A percentile compares a stretch with the other conserved stretches of the same genome.
Conservation (phyloP, 2,113 vertebrate genomes). For the Psephotus haematonotus region DNA sequence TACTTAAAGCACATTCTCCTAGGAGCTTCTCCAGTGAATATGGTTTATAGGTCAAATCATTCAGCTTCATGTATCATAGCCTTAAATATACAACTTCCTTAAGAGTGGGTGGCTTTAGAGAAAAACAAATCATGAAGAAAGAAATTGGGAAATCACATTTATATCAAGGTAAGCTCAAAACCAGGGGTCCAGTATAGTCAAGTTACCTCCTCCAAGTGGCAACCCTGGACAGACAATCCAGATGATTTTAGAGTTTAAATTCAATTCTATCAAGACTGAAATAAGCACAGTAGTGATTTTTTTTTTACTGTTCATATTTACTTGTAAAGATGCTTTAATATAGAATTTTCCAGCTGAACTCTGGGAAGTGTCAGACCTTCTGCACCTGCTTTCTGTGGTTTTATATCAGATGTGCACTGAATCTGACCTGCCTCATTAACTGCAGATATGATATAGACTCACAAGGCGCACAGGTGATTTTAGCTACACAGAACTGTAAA, state of each 20-base stretch:
- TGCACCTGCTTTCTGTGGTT: background rate
- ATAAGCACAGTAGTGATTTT: background rate
- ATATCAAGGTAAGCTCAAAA: background rate
- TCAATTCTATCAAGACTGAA: background rate
- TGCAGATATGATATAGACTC: background rate
- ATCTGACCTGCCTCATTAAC: background rate
- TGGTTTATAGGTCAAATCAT: background rate
- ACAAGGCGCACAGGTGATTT: background rate
- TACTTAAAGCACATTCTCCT: constrained; percentile 12
- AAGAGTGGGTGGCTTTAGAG: background rate
- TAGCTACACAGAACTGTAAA: background rate
- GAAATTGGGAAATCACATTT: background rate
- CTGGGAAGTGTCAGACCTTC: background rate
- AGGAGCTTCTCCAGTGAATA: background rate
- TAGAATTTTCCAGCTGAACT: background rate
- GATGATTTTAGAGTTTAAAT: background rate
- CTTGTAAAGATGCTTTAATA: background rate
- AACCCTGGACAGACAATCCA: background rate
- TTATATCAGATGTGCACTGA: background rate
- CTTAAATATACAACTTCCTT: background rate
- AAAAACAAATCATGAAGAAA: background rate
- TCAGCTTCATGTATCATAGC: background rate
- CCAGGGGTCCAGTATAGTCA: background rate
- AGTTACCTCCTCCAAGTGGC: background rate
- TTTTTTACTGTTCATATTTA: background rate